A percentile compares a stretch with the other conserved stretches of the same genome.
phyloP scores from a whole-genome alignment of 2,113 vertebrate species.

The Spheniscus mendiculus region DNA sequence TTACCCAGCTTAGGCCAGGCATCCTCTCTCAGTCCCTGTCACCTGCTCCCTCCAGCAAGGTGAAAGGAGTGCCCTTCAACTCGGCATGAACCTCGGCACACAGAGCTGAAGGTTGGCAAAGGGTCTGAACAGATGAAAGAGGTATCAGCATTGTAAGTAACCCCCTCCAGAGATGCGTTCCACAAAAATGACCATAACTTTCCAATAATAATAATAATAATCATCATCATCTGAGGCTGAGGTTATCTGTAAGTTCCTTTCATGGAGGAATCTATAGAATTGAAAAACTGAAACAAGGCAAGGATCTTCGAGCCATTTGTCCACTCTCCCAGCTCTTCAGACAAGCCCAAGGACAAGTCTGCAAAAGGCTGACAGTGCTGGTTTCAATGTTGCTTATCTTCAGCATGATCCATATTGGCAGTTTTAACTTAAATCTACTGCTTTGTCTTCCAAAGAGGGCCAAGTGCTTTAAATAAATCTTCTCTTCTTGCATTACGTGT shows the following conservation, averaged over 20 bases:
- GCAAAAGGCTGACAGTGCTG: neutral
- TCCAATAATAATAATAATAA: neutral
- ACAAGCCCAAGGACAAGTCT: conserved; percentile 1
- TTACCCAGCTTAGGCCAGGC: neutral
- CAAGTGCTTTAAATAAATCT: conserved; percentile 18
- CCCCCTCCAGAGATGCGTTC: neutral
- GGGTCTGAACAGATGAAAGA: neutral
- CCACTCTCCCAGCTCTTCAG: neutral
- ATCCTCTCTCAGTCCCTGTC: neutral
- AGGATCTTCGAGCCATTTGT: neutral
- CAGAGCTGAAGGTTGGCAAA: neutral
- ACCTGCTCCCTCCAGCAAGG: neutral
- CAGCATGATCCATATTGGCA: conserved; percentile 17
- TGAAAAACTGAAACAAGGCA: neutral
- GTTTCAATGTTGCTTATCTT: neutral
- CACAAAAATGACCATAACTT: neutral
- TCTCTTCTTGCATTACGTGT: neutral
- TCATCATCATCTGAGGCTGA: neutral
- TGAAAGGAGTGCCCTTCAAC: neutral
- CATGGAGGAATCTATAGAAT: neutral
- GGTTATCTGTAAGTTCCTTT: neutral
- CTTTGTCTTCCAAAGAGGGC: conserved; percentile 19
- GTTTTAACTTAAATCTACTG: conserved; percentile 11
- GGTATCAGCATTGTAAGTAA: neutral
- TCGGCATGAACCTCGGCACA: no score